Evolutionary conservation across 2,113 vertebrate genomes (phyloP).

Genomic region (Brachypteracias leptosomus): DNA sequence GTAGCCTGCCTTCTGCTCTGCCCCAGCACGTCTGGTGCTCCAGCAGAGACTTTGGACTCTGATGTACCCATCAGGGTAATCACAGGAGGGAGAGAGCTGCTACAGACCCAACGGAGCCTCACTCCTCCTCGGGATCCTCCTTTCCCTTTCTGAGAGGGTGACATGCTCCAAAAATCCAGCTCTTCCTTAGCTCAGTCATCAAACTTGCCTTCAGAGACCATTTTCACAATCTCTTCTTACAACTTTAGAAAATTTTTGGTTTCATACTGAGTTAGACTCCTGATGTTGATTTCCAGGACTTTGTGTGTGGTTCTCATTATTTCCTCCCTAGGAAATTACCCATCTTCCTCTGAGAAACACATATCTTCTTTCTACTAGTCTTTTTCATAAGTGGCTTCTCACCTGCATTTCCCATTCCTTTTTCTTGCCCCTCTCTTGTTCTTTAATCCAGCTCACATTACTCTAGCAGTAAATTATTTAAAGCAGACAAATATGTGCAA

Average conservation of each 20-base stretch:
- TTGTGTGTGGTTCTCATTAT: background rate
- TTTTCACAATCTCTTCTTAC: background rate
- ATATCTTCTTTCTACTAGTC: background rate
- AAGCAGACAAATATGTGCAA: background rate
- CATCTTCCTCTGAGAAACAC: background rate
- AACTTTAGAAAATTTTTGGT: background rate
- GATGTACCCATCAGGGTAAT: accelerated
- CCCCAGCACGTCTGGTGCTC: background rate
- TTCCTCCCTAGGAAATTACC: background rate
- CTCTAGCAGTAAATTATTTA: slow-evolving; percentile 50
- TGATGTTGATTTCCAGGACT: background rate
- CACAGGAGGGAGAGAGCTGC: accelerated
- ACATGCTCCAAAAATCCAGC: background rate
- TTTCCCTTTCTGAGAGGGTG: background rate
- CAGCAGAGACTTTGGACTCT: background rate
- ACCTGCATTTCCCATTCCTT: background rate
- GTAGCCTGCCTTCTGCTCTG: background rate
- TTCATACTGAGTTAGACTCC: background rate
- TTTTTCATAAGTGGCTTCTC: background rate
- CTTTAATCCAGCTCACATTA: slow-evolving; percentile 44
- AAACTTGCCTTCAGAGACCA: background rate
- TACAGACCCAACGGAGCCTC: accelerated
- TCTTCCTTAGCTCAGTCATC: background rate
- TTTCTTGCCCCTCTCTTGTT: slow-evolving; percentile 11
- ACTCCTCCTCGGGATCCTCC: background rate